phyloP scores from a whole-genome alignment of 2,888 invertebrate species.

The Nipponacmea schrenckii region DNA sequence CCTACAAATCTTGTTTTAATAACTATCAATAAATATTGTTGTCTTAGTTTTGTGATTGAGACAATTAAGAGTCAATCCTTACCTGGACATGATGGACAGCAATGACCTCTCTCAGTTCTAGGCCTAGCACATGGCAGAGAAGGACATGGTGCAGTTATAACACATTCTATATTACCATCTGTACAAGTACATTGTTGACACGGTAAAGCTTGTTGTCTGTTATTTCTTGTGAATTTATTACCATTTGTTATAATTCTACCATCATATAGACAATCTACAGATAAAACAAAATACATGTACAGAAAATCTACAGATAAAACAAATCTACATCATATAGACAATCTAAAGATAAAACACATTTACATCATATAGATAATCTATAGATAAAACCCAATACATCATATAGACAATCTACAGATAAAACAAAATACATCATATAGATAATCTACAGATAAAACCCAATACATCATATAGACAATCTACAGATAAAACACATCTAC shows the following conservation, averaged over 20 bases:
- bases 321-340: not conserved
- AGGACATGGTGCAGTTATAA: constrained; percentile 45
- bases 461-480: too few species aligned
- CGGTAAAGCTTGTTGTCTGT: constrained; percentile 36
- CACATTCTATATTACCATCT: constrained; percentile 54
- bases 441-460: too few species aligned
- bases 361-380: too few species aligned
- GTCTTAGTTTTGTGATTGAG: too few species aligned
- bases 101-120: constrained; percentile 46
- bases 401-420: too few species aligned
- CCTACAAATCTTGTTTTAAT: not conserved
- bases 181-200: constrained; percentile 58
- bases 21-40: not conserved
- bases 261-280: constrained; percentile 56
- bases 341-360: not conserved
- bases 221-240: constrained; percentile 38
- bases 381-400: too few species aligned
- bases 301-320: not conserved
- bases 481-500: too few species aligned
- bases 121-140: constrained; percentile 46
- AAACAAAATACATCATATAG: too few species aligned
- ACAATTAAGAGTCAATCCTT: constrained; percentile 11
- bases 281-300: not conserved
- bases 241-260: constrained; percentile 46
- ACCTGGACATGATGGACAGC: constrained; percentile 60